These are phyloP conservation scores for Erebia palarica DNA, from an alignment of 2,888 invertebrate genomes.

Conservation along the genomic window DNA sequence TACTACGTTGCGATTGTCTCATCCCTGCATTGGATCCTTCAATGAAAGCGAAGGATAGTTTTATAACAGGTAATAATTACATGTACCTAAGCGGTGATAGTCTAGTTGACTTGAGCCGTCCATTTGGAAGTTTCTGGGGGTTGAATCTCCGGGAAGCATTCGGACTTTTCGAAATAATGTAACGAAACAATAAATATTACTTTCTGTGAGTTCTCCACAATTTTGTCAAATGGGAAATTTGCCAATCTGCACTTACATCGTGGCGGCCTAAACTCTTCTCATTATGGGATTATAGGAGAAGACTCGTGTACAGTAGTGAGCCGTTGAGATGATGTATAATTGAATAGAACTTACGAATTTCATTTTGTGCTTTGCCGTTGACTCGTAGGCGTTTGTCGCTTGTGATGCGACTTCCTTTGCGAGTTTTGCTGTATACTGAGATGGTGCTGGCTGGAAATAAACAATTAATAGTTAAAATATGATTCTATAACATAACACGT, in stretches of 20 bases:
- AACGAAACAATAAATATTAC: too few species aligned
- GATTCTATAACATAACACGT: background rate
- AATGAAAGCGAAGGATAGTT: conserved; percentile 66
- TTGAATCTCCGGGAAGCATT: too few species aligned
- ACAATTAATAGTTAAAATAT: conserved; percentile 5
- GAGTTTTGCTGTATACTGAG: conserved; percentile 53
- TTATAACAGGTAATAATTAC: conserved; percentile 23
- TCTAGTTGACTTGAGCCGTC: too few species aligned
- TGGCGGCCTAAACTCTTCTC: too few species aligned
- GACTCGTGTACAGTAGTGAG: too few species aligned
- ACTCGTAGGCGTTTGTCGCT: conserved; percentile 57
- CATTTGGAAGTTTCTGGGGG: too few species aligned
- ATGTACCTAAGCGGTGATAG: too few species aligned
- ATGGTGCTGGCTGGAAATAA: conserved; percentile 61
- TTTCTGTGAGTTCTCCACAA: too few species aligned
- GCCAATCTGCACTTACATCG: too few species aligned
- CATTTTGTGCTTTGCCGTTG: conserved; percentile 63
- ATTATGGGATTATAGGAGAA: too few species aligned
- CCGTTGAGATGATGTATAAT: background rate
- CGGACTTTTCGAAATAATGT: too few species aligned
- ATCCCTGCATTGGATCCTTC: conserved; percentile 52
- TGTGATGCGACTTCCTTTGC: conserved; percentile 57
- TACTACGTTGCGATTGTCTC: conserved; percentile 60
- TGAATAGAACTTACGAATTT: conserved; percentile 64
- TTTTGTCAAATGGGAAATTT: too few species aligned